Conservation (phyloP, 2,797 vertebrate species). For the Chanos chanos region DNA sequence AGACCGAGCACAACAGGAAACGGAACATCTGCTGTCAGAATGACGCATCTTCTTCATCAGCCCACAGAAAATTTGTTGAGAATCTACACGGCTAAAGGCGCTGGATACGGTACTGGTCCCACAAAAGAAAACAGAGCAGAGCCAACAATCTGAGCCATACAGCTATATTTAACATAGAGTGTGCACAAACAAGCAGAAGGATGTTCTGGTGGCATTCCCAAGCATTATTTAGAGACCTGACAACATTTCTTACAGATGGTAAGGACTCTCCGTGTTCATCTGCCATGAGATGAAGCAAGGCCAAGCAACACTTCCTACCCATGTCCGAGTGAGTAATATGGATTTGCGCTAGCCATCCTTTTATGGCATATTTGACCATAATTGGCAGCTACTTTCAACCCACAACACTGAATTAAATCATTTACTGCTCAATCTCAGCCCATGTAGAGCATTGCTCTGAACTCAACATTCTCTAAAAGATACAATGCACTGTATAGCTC, state of each 20-base stretch:
- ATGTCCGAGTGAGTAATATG: constrained; percentile 33
- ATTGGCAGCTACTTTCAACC: constrained; percentile 10
- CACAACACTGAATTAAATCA: background rate
- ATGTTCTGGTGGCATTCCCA: constrained; percentile 41
- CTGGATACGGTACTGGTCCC: constrained; percentile 16
- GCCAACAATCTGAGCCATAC: constrained; percentile 6
- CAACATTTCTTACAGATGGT: constrained; percentile 39
- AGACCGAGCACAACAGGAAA: constrained; percentile 31
- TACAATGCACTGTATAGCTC: background rate
- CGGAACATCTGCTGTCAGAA: constrained; percentile 43
- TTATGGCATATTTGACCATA: constrained; percentile 37
- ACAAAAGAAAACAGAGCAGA: constrained; percentile 19
- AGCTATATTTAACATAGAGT: constrained; percentile 7
- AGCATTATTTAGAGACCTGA: constrained; percentile 41
- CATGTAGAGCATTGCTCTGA: too few relatives aligned
- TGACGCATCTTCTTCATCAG: constrained; percentile 47
- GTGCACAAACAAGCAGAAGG: constrained; percentile 12
- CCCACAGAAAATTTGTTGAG: constrained; percentile 41
- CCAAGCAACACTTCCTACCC: constrained; percentile 43
- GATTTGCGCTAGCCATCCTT: constrained; percentile 24
- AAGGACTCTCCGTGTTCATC: constrained; percentile 35
- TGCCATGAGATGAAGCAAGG: constrained; percentile 30
- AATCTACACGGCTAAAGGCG: constrained; percentile 25
- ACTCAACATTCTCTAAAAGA: too few relatives aligned
- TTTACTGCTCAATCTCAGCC: constrained; percentile 14